phyloP scores from a whole-genome alignment of 2,113 vertebrate species.

The Prietella phreatophila region DNA sequence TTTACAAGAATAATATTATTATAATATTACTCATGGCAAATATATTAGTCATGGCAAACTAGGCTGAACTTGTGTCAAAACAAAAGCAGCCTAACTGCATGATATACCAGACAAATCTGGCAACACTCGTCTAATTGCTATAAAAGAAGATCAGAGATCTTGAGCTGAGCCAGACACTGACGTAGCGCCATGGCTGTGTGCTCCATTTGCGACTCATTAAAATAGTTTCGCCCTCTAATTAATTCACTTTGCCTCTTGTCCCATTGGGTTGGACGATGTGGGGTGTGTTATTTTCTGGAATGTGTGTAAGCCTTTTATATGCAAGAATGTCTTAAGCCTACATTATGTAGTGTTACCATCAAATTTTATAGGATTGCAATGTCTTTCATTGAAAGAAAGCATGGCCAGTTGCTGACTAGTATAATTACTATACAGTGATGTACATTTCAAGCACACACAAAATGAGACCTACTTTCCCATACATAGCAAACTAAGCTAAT shows the following conservation, averaged over 20 bases:
- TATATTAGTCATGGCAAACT: background rate
- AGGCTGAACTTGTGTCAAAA: background rate
- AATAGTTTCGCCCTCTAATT: slow-evolving; percentile 74
- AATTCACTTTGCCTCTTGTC: slow-evolving; percentile 54
- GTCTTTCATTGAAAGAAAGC: slow-evolving; percentile 12
- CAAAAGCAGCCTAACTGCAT: background rate
- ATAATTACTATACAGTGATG: slow-evolving; percentile 23
- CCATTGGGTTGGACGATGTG: slow-evolving; percentile 33
- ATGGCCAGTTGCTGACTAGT: slow-evolving; percentile 13
- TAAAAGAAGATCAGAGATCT: slow-evolving; percentile 67
- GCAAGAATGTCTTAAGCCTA: background rate
- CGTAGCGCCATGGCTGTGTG: slow-evolving; percentile 47
- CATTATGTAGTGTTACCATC: slow-evolving; percentile 28
- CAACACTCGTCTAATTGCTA: slow-evolving; percentile 63
- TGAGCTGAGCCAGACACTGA: slow-evolving; percentile 55
- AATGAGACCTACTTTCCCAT: background rate
- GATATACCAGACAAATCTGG: background rate
- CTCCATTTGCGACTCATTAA: slow-evolving; percentile 73
- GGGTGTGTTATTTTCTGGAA: slow-evolving; percentile 40
- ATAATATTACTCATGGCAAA: background rate
- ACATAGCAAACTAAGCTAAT: background rate
- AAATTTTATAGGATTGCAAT: slow-evolving; percentile 19
- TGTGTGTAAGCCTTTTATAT: slow-evolving; percentile 21
- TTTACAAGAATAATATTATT: background rate
- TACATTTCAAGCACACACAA: background rate